phyloP scores from a whole-genome alignment of 2,888 invertebrate species.

The Bellardia pandia region DNA sequence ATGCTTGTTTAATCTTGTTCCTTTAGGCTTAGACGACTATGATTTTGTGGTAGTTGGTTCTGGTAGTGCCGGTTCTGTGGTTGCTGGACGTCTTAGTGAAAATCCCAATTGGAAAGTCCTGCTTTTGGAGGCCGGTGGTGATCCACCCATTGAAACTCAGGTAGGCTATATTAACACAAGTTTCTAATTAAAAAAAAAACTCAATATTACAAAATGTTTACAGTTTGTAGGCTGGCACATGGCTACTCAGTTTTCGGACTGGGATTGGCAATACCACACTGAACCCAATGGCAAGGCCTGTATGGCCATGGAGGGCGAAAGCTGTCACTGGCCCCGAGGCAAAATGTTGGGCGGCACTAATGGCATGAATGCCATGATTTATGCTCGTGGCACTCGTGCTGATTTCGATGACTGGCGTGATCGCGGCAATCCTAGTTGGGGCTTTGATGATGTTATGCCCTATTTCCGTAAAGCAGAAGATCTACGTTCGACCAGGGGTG shows the following conservation, averaged over 20 bases:
- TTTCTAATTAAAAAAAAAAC: neutral
- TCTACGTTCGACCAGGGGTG: slow-evolving; percentile 85
- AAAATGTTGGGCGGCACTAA: slow-evolving; percentile 89
- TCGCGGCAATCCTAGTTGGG: slow-evolving; percentile 88
- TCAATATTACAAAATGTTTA: neutral
- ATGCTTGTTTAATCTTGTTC: neutral
- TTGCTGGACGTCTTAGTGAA: slow-evolving; percentile 89
- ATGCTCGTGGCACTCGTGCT: slow-evolving; percentile 87
- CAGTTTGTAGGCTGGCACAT: slow-evolving; percentile 83
- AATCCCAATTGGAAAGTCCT: slow-evolving; percentile 90
- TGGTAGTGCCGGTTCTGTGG: slow-evolving; percentile 87
- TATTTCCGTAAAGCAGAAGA: slow-evolving; percentile 93
- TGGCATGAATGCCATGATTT: slow-evolving; percentile 88
- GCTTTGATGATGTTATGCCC: slow-evolving; percentile 90
- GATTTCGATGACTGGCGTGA: slow-evolving; percentile 89
- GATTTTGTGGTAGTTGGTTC: slow-evolving; percentile 87
- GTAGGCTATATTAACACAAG: slow-evolving; percentile 77
- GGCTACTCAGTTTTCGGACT: slow-evolving; percentile 81
- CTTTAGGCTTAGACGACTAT: slow-evolving; percentile 80
- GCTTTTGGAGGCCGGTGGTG: slow-evolving; percentile 91
- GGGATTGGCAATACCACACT: slow-evolving; percentile 83
- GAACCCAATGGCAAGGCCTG: slow-evolving; percentile 82
- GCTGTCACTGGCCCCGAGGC: slow-evolving; percentile 86
- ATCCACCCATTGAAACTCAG: slow-evolving; percentile 85
- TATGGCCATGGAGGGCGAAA: slow-evolving; percentile 81